These are phyloP conservation scores for Ernsta delagoae DNA, from an alignment of 2,888 invertebrate species.

Conservation along the genomic window DNA sequence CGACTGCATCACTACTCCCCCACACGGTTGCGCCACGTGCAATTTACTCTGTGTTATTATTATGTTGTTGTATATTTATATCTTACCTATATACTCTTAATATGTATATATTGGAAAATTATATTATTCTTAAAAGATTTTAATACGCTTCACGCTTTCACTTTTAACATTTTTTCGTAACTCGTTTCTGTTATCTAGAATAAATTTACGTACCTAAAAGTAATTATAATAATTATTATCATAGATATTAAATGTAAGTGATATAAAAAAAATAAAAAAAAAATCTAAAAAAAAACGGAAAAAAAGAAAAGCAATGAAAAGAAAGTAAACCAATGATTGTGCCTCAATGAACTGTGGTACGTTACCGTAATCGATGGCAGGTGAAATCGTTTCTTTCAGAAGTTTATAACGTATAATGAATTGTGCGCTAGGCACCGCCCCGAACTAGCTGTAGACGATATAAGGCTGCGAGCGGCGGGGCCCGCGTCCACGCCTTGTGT, in stretches of 20 bases:
- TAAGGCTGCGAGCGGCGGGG: constrained; percentile 66
- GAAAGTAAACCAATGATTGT: constrained; percentile 81
- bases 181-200: constrained; percentile 84
- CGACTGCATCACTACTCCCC: constrained; percentile 78
- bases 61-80: constrained; percentile 84
- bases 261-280: constrained; percentile 54
- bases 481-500: constrained; percentile 72
- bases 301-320: constrained; percentile 79
- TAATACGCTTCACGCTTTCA: constrained; percentile 84
- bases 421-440: constrained; percentile 65
- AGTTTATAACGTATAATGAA: constrained; percentile 67
- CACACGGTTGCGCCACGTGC: constrained; percentile 82
- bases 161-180: constrained; percentile 79
- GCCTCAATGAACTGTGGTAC: constrained; percentile 85
- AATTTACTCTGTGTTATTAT: constrained; percentile 84
- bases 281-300: constrained; percentile 57
- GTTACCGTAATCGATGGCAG: constrained; percentile 83
- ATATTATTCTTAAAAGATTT: constrained; percentile 81
- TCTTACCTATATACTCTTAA: constrained; percentile 78
- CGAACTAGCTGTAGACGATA: constrained; percentile 65
- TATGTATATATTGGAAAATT: constrained; percentile 83
- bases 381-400: constrained; percentile 76
- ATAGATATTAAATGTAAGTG: constrained; percentile 66
- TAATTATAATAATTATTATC: constrained; percentile 83
- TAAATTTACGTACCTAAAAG: constrained; percentile 85